phyloP scores from a whole-genome alignment of 2,113 vertebrate species.

The Cnemophilus loriae region DNA sequence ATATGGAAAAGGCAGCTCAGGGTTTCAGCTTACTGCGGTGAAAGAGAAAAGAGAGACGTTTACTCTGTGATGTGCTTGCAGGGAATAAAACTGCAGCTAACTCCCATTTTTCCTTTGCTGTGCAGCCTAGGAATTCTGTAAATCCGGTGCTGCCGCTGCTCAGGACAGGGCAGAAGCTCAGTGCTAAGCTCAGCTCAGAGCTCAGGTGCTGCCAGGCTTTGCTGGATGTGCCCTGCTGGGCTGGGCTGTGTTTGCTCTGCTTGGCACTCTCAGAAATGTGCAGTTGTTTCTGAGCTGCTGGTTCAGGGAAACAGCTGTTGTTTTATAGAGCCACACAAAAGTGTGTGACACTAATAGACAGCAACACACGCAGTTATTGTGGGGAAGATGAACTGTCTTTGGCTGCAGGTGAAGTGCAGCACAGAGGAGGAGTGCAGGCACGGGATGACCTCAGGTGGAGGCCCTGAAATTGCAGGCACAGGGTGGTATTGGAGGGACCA shows the following conservation, averaged over 20 bases:
- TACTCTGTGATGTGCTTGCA: neutral
- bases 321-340: neutral
- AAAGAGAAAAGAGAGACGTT: neutral
- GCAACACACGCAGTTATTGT: neutral
- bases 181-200: neutral
- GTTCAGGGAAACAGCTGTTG: fast-evolving
- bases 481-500: neutral
- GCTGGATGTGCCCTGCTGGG: neutral
- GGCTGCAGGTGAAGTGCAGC: neutral
- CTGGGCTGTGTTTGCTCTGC: neutral
- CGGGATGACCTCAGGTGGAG: fast-evolving
- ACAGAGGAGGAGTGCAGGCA: neutral
- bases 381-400: neutral
- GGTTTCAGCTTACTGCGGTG: neutral
- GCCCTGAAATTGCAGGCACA: neutral
- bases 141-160: fast-evolving
- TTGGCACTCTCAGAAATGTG: neutral
- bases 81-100: neutral
- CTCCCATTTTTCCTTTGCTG: neutral
- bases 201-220: neutral
- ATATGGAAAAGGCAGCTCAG: neutral
- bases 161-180: neutral
- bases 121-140: neutral
- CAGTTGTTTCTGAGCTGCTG: neutral
- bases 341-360: neutral